Percentiles rank a stretch among this genome's conserved stretches.
Evolutionary conservation across 2,797 vertebrate species (phyloP).

Genomic region (Melanotaenia parkinsoni): DNA sequence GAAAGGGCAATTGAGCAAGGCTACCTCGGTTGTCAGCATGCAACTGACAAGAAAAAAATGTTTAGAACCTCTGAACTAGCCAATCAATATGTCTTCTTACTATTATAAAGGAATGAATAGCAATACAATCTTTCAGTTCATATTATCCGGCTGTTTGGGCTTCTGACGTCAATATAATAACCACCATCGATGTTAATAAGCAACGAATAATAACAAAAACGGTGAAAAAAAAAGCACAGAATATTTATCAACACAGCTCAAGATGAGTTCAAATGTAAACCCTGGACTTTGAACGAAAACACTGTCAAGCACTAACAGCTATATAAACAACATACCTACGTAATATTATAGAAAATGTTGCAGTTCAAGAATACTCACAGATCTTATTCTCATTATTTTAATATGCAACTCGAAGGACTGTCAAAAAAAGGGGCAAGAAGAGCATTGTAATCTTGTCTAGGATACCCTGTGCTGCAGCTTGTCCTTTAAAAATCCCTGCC

Average conservation of each 20-base stretch:
- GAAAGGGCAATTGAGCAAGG: slow-evolving; percentile 12
- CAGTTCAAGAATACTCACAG: slow-evolving; percentile 12
- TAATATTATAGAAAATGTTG: slow-evolving; percentile 12
- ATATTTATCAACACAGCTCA: neutral
- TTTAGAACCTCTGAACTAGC: slow-evolving; percentile 4
- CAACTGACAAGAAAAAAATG: neutral
- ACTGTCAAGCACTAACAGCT: slow-evolving; percentile 7
- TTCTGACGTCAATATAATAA: slow-evolving; percentile 3
- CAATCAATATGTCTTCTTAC: slow-evolving; percentile 33
- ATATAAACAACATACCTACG: slow-evolving; percentile 1
- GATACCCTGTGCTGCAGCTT: slow-evolving; percentile 48
- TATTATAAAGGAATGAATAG: slow-evolving; percentile 7
- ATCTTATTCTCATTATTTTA: slow-evolving; percentile 27
- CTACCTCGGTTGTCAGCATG: neutral
- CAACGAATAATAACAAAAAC: neutral
- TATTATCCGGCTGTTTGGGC: slow-evolving; percentile 1
- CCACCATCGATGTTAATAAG: neutral
- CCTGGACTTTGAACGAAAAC: slow-evolving; percentile 19
- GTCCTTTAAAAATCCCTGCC: slow-evolving; percentile 61
- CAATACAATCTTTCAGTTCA: neutral
- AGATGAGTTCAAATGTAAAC: neutral
- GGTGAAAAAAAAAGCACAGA: neutral
- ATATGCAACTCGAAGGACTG: slow-evolving; percentile 16
- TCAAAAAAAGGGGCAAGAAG: slow-evolving; percentile 49
- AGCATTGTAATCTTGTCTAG: slow-evolving; percentile 42